phyloP scores from a whole-genome alignment of 2,113 vertebrate species.

The Arenaria interpres region DNA sequence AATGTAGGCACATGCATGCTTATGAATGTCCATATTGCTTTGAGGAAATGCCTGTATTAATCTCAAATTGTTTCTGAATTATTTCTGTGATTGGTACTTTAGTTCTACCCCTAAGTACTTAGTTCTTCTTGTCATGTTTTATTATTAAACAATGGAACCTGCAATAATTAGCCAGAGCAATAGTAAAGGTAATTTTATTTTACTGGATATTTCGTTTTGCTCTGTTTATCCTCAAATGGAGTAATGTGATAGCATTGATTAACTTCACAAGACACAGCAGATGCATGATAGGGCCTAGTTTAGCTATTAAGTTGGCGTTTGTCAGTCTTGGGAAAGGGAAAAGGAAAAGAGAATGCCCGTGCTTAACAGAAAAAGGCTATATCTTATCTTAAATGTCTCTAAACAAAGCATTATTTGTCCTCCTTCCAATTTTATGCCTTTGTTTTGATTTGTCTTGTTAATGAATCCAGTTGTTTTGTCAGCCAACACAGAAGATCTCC shows the following conservation, averaged over 20 bases:
- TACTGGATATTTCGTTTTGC: background rate
- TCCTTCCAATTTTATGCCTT: background rate
- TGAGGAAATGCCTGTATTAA: background rate
- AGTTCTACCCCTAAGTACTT: background rate
- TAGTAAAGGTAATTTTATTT: background rate
- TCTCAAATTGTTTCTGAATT: background rate
- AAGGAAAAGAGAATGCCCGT: background rate
- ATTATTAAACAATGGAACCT: background rate
- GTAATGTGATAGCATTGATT: background rate
- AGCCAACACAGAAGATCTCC: background rate
- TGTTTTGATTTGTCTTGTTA: background rate
- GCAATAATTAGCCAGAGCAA: background rate
- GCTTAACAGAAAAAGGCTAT: background rate
- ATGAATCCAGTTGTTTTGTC: background rate
- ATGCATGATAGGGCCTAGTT: background rate
- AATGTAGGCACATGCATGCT: background rate
- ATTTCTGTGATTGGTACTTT: background rate
- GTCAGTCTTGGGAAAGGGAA: background rate
- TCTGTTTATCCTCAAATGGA: background rate
- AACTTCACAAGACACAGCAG: background rate
- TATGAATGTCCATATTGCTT: background rate
- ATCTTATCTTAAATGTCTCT: background rate
- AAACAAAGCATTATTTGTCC: background rate
- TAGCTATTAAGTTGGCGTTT: background rate
- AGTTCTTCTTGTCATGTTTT: background rate